These are phyloP conservation scores for Pantherophis vulpinus DNA, from an alignment of 2,797 vertebrate genomes.

Conservation along the genomic window DNA sequence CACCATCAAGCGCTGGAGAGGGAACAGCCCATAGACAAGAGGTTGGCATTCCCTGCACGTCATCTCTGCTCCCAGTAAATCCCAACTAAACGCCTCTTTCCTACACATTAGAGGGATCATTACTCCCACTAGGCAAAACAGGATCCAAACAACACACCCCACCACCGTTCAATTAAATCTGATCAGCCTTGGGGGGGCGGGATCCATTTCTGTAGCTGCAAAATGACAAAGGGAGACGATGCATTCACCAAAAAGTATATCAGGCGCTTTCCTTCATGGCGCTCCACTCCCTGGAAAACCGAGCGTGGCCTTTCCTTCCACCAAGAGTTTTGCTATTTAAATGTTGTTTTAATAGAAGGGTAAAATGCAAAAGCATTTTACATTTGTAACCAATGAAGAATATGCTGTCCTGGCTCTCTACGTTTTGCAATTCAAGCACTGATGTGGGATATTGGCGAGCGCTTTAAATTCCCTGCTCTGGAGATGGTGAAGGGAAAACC, in stretches of 20 bases:
- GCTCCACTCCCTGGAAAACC: neutral
- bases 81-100: no score
- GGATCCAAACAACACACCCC: neutral
- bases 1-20: conserved; percentile 45
- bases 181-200: neutral
- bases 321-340: no score
- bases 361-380: neutral
- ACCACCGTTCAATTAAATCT: neutral
- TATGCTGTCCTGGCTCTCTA: no score
- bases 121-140: neutral
- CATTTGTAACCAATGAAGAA: neutral
- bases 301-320: no score
- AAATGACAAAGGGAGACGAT: neutral
- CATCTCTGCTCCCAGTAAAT: neutral
- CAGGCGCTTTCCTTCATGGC: no score
- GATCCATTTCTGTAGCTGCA: neutral
- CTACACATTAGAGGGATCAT: neutral
- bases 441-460: neutral
- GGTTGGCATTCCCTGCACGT: no score
- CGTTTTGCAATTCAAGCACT: neutral
- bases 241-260: no score
- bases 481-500: neutral
- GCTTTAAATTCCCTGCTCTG: neutral
- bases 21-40: neutral
- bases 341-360: neutral